Base-by-base conservation (phyloP, 2,113 vertebrate genomes). In the Mirza zaza region DNA sequence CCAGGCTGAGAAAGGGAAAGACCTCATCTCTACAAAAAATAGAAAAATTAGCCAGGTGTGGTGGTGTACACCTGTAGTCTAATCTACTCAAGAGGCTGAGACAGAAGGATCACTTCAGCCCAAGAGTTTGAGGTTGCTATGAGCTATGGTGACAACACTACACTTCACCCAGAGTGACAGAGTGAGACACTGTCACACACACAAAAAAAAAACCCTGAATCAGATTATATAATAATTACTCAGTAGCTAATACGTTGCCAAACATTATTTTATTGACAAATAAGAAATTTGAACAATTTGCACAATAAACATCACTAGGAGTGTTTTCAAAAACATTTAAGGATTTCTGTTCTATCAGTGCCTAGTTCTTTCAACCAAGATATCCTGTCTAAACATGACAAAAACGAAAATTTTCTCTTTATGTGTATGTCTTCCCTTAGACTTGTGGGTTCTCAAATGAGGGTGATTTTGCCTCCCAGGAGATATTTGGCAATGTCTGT, bases 201-300 rank as follows among this genome's bases (percentile, higher is more conserved):
- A 61, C 4, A 63, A 10, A 23, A 61, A 61, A 61, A 95, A 94
- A 90, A 76, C 65, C 63, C 39, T 87, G 91, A 95, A 77, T 89
- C 10, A 77, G 32, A 86, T 86, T 76, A 82, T 57, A 65, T 70
- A 36, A 36, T 36, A 21, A 36, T 70, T 70, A 36, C 21, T 81
- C 1, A 68, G 23, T 59, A 94, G 55, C 18, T 81, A 85, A 92
- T 48, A 80, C n/a, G 11, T 83, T 63, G 10, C 27, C 17, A 36
- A 63, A 59, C 20, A 39, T 23, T 50, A 83, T 32, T 76, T 93
- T 48, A 81, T 32, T 88, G 25, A 88, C 23, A 63, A 85, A 34
- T n/a, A 80, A 61, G 29, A 87, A 86, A 63, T 55, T 57, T 17
- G 71, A 92, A 86, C 10, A 76, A 86, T 42, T n/a, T 52, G 27